These are phyloP conservation scores for Diaphora mendica DNA, from an alignment of 2,888 invertebrate species.

Conservation along the genomic window DNA sequence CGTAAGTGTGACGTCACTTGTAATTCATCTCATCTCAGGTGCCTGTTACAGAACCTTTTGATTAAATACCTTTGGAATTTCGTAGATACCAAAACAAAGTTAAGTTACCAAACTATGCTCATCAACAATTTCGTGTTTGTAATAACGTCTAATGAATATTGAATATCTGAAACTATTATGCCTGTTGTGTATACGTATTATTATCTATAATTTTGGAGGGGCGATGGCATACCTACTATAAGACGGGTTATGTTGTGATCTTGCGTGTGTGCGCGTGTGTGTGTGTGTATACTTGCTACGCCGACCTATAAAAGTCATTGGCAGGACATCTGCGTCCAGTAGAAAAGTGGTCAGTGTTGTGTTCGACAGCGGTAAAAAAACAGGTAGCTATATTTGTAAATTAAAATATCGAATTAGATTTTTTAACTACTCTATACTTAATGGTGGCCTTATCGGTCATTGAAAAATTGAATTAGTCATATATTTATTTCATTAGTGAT, in stretches of 20 bases:
- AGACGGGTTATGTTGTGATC: conserved; percentile 37
- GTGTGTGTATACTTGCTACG: conserved; percentile 55
- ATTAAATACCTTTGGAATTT: conserved; percentile 53
- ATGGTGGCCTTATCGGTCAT: background rate
- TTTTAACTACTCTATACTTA: background rate
- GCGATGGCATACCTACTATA: conserved; percentile 56
- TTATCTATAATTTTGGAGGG: conserved; percentile 57
- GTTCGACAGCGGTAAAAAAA: conserved; percentile 59
- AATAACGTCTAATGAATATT: conserved; percentile 70
- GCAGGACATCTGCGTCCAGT: conserved; percentile 70
- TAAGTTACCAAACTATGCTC: conserved; percentile 62
- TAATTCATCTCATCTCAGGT: conserved; percentile 20
- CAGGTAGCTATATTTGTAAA: conserved; percentile 67
- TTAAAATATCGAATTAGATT: background rate
- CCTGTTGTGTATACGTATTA: conserved; percentile 46
- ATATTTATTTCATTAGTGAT: background rate
- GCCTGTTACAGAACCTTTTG: conserved; percentile 34
- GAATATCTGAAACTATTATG: conserved; percentile 61
- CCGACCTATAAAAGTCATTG: conserved; percentile 81
- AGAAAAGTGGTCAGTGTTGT: conserved; percentile 70
- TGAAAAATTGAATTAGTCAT: background rate
- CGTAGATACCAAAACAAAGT: conserved; percentile 45
- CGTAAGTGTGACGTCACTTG: conserved; percentile 5
- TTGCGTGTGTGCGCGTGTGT: conserved; percentile 39
- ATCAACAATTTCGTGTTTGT: conserved; percentile 64